Evolutionary conservation across 2,113 vertebrate species (phyloP).

Genomic region (Cheilinus undulatus): DNA sequence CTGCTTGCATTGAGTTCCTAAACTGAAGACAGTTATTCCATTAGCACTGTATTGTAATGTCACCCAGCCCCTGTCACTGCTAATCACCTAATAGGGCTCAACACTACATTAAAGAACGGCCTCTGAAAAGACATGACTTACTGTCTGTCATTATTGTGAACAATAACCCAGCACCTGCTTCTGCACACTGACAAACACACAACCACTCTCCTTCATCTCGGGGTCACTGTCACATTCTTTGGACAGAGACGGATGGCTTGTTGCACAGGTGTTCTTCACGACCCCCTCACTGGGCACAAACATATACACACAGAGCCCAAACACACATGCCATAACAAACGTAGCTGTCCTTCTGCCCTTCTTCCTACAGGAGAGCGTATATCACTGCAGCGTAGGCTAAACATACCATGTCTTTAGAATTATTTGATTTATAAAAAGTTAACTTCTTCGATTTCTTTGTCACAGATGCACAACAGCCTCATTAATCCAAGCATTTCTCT

Average conservation of each 20-base stretch:
- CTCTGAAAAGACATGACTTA: constrained; percentile 13
- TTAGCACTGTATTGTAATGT: not conserved
- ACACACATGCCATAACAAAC: not conserved
- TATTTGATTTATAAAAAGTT: no score
- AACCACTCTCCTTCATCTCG: constrained; percentile 65
- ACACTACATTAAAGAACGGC: constrained; percentile 1
- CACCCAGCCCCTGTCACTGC: not conserved
- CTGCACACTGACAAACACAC: constrained; percentile 18
- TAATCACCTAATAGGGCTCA: constrained; percentile 14
- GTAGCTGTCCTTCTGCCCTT: constrained; percentile 24
- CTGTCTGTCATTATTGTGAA: constrained; percentile 30
- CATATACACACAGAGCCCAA: not conserved
- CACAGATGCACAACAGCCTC: no score
- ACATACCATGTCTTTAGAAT: not conserved
- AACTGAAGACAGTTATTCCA: not conserved
- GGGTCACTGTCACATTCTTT: constrained; percentile 73
- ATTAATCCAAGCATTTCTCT: no score
- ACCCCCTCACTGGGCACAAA: not conserved
- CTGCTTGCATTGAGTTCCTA: not conserved
- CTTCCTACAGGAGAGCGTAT: not conserved
- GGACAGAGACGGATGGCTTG: constrained; percentile 69
- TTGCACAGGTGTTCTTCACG: constrained; percentile 58
- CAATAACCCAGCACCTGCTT: constrained; percentile 59
- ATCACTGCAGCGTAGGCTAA: not conserved
- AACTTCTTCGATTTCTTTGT: not conserved